Percentiles rank a stretch among this genome's conserved stretches.
Evolutionary conservation across 1,140 invertebrate genomes (phyloP).

Genomic region (Hesperophylax magnus): DNA sequence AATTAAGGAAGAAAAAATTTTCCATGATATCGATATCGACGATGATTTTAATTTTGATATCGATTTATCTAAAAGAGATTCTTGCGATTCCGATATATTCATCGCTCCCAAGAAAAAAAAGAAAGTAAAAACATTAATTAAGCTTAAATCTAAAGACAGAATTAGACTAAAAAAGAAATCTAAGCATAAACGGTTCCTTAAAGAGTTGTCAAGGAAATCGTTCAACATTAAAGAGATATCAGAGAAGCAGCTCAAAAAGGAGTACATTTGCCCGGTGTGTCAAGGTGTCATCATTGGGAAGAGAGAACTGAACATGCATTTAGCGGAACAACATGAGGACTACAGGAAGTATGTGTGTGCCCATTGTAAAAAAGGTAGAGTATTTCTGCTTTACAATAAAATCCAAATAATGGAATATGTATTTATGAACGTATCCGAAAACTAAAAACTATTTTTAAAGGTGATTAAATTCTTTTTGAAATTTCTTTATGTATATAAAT

Average conservation of each 20-base stretch:
- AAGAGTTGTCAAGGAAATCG: background rate
- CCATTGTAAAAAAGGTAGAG: conserved; percentile 51
- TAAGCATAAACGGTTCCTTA: conserved; percentile 10
- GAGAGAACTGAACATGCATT: conserved; percentile 31
- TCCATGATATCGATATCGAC: background rate
- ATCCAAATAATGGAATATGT: no score
- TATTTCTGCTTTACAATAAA: no score
- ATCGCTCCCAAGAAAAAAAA: conserved; percentile 1
- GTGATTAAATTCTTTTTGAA: no score
- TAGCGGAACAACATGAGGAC: conserved; percentile 44
- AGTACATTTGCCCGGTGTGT: conserved; percentile 44
- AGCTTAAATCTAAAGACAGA: conserved; percentile 27
- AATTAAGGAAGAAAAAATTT: conserved; percentile 30
- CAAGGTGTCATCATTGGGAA: conserved; percentile 36
- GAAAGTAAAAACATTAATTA: conserved; percentile 18
- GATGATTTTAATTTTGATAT: background rate
- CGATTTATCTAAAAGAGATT: background rate
- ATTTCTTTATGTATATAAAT: no score
- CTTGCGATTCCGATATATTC: background rate
- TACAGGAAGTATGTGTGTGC: conserved; percentile 50
- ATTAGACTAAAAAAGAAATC: conserved; percentile 19
- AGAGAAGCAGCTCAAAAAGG: conserved; percentile 39
- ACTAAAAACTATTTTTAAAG: no score
- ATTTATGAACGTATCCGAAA: no score
- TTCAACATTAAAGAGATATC: background rate